Evolutionary conservation across 30 jellyfish, hydroid and myxozoan species (phyloP).

Genomic region (Mastigias papua): DNA sequence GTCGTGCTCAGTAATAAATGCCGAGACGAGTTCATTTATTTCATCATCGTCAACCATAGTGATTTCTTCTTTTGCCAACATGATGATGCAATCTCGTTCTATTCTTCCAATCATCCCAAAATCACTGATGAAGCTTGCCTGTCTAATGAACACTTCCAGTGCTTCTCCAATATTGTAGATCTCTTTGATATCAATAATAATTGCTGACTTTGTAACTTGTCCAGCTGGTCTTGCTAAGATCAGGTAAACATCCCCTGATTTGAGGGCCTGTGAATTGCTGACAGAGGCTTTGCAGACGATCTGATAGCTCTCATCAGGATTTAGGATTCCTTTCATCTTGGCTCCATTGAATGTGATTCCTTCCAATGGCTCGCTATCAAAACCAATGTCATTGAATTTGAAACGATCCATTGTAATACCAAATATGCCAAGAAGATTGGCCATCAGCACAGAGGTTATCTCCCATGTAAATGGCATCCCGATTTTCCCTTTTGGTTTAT

Average conservation of each 20-base stretch:
- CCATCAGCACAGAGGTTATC: slow-evolving; percentile 49
- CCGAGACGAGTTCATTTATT: slow-evolving; percentile 13
- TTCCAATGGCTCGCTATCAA: slow-evolving; percentile 37
- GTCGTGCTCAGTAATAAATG: slow-evolving; percentile 41
- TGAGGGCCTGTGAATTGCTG: slow-evolving; percentile 40
- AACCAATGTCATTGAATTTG: slow-evolving; percentile 66
- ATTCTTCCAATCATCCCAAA: slow-evolving; percentile 71
- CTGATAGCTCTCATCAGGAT: slow-evolving; percentile 41
- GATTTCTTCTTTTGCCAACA: slow-evolving; percentile 70
- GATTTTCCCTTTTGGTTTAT: slow-evolving; percentile 23
- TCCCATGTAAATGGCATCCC: slow-evolving; percentile 42
- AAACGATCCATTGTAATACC: slow-evolving; percentile 42
- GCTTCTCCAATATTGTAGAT: slow-evolving; percentile 55
- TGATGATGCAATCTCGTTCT: slow-evolving; percentile 62
- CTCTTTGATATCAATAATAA: slow-evolving; percentile 47
- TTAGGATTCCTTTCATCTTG: slow-evolving; percentile 38
- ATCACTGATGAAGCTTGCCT: slow-evolving; percentile 57
- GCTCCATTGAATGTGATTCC: slow-evolving; percentile 62
- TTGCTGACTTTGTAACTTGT: slow-evolving; percentile 44
- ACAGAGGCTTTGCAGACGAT: slow-evolving; percentile 63
- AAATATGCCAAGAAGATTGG: slow-evolving; percentile 58
- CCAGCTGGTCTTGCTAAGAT: slow-evolving; percentile 63
- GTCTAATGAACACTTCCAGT: slow-evolving; percentile 52
- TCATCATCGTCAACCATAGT: slow-evolving; percentile 48
- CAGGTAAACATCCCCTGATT: slow-evolving; percentile 50